Base-by-base conservation (phyloP, 1,140 invertebrate species). In the Conopomorpha cramerella region DNA sequence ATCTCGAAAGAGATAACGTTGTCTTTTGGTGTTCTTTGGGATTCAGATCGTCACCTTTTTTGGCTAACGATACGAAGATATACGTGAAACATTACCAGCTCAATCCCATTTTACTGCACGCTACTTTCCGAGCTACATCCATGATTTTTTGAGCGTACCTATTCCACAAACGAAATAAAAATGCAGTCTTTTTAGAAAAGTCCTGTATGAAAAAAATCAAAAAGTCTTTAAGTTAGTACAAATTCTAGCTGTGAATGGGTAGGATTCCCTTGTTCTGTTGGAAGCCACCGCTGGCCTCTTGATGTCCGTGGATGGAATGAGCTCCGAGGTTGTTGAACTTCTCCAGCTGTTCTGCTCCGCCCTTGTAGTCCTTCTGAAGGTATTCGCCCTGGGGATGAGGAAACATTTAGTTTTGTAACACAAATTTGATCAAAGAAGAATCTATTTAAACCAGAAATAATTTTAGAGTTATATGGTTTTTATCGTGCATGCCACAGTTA, bases 341-440 rank as follows among this genome's bases (percentile, higher is more conserved):
- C 37, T 78, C 79, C 49, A 80, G 65, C 7, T 72, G 55, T 41
- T 79, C 72, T 1, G 78, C 70, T 18, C 72, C 78, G 17, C 76
- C 80, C 37, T 74, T 78, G 52, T 77, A 80, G 42, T 72, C 81
- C 23, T 80, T 79, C 36, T 82, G 70, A 36, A 79, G 72, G 51
- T 72, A 83, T 55, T 81, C 79, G 3, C 80, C 81, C 77, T 79
- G 51, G n/a, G n/a, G n/a, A n/a, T n/a, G n/a, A n/a, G n/a, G n/a
- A n/a, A n/a, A n/a, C n/a, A n/a, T n/a, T n/a, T n/a, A n/a, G 10
- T 27, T n/a, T 12, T 12, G 10, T 27, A 2, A 27, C 26, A 27
- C 26, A 27, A 27, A 8, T 12, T 27, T 8, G 10, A 8, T 27
- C 10, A 27, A 6, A 10, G 4, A 6, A 23, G 10, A 2, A 27